Percentiles rank a stretch among this genome's conserved stretches.
Conservation (phyloP, 2,113 vertebrate species). For the Mastomys coucha region DNA sequence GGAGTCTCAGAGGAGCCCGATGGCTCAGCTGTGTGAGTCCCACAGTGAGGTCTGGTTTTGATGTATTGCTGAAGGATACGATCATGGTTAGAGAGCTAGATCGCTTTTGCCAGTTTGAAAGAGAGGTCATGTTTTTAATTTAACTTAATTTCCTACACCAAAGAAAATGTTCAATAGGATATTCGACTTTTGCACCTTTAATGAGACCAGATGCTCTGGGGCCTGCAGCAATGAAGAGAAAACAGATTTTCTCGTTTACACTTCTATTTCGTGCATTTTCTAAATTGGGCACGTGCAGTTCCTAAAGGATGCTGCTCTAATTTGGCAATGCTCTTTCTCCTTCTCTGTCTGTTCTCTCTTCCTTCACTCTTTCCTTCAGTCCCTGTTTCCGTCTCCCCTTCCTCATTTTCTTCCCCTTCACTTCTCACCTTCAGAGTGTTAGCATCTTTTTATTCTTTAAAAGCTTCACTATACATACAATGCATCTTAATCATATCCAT, state of each 20-base stretch:
- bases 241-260: conserved; percentile 80
- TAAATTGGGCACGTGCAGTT: background rate
- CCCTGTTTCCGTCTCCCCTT: no score
- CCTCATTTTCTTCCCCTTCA: accelerated
- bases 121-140: conserved; percentile 83
- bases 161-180: conserved; percentile 83
- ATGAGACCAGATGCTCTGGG: conserved; percentile 81
- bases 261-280: conserved; percentile 49
- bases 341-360: no score
- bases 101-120: conserved; percentile 77
- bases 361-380: no score
- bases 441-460: no score
- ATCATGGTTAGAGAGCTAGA: conserved; percentile 53
- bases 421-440: background rate
- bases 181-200: conserved; percentile 84
- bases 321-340: background rate
- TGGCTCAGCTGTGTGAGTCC: conserved; percentile 70
- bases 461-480: background rate
- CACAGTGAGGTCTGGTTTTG: conserved; percentile 78
- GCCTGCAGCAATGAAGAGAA: conserved; percentile 72
- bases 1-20: conserved; percentile 61
- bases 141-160: conserved; percentile 83
- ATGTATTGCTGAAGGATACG: conserved; percentile 74
- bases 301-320: background rate
- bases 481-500: background rate